These are phyloP conservation scores for Leptosomus discolor DNA, from an alignment of 2,113 vertebrate genomes.

Conservation along the genomic window DNA sequence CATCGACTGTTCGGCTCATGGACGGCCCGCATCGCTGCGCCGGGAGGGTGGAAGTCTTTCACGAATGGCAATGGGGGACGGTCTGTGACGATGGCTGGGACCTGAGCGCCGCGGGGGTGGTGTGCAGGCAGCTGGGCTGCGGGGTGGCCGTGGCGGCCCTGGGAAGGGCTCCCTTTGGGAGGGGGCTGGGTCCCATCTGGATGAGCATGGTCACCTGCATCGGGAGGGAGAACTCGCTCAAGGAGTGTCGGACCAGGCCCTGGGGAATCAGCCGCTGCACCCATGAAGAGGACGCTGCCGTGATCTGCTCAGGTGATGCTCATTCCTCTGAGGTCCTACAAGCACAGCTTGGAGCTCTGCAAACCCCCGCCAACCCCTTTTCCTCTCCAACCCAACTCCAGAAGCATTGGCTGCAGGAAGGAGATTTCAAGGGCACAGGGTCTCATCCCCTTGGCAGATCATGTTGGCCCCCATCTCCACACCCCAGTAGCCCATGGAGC, in stretches of 20 bases:
- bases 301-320: slow-evolving; percentile 24
- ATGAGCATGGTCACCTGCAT: background rate
- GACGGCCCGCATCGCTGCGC: background rate
- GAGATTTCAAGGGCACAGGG: background rate
- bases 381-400: background rate
- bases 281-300: background rate
- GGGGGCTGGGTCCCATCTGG: background rate
- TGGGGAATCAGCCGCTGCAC: background rate
- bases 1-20: background rate
- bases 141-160: background rate
- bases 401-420: background rate
- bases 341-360: background rate
- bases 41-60: slow-evolving; percentile 14
- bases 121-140: slow-evolving; percentile 23
- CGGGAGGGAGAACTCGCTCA: background rate
- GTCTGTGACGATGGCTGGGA: slow-evolving; percentile 35
- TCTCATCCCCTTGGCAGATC: background rate
- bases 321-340: background rate
- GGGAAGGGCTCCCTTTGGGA: background rate
- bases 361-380: accelerated
- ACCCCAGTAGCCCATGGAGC: background rate
- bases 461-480: background rate
- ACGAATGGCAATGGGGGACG: slow-evolving; percentile 36
- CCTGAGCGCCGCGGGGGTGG: background rate
- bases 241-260: background rate